phyloP scores from a whole-genome alignment of 2,888 invertebrate genomes.

The Eupithecia vulgata region DNA sequence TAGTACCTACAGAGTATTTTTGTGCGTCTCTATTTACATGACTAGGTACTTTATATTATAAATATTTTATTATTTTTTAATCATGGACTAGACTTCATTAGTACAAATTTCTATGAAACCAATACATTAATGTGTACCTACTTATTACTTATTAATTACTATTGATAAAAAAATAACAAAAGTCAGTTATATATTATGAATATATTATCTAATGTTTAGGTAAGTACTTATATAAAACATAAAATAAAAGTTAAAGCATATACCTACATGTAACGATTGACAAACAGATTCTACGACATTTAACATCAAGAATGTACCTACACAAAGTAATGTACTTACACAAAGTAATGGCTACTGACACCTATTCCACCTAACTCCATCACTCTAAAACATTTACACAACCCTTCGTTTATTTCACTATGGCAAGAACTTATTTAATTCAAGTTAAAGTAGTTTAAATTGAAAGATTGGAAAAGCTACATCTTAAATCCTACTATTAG shows the following conservation, averaged over 20 bases:
- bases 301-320: slow-evolving; percentile 30
- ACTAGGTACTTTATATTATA: slow-evolving; percentile 54
- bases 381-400: slow-evolving; percentile 57
- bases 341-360: slow-evolving; percentile 18
- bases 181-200: background rate
- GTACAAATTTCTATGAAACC: slow-evolving; percentile 13
- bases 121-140: background rate
- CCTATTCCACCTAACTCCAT: slow-evolving; percentile 25
- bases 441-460: background rate
- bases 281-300: slow-evolving; percentile 22
- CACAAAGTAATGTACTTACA: slow-evolving; percentile 17
- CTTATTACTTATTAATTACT: no score
- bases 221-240: background rate
- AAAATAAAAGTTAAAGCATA: background rate
- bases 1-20: slow-evolving; percentile 57
- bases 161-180: no score
- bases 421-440: slow-evolving; percentile 21
- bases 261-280: background rate
- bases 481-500: background rate
- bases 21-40: slow-evolving; percentile 76
- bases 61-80: slow-evolving; percentile 31
- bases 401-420: slow-evolving; percentile 63
- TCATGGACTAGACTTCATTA: slow-evolving; percentile 21
- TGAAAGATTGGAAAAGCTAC: background rate
- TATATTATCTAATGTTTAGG: background rate